Percentiles rank a stretch among this genome's conserved stretches.
Conservation (phyloP, 2,888 invertebrate species). For the Schizaphis graminum region DNA sequence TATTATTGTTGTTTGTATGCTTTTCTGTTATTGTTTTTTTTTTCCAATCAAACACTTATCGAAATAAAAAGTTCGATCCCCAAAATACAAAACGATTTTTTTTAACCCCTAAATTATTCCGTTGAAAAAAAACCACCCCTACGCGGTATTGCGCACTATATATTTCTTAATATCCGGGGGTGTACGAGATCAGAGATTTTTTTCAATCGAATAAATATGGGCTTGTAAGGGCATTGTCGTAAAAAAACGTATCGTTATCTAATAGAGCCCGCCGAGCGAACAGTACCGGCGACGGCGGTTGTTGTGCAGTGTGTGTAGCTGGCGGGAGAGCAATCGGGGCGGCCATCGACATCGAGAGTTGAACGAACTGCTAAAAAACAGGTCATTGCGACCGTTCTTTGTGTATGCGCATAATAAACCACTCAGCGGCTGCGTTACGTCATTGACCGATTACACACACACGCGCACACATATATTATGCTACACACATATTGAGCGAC, state of each 20-base stretch:
- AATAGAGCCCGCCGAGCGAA: constrained; percentile 31
- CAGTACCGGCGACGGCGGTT: constrained; percentile 36
- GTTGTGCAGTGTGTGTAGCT: background rate
- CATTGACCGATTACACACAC: constrained; percentile 60
- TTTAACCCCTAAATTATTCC: background rate
- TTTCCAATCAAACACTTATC: background rate
- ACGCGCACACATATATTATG: background rate
- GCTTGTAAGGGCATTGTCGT: background rate
- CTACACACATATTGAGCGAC: background rate
- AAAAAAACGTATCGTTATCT: background rate
- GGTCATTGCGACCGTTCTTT: constrained; percentile 66
- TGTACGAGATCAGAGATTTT: background rate
- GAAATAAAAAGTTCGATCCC: background rate
- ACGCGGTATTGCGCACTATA: background rate
- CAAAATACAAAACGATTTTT: background rate
- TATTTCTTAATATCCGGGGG: background rate
- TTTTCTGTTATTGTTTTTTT: background rate
- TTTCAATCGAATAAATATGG: background rate
- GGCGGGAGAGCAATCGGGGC: constrained; percentile 63
- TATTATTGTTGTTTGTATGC: background rate
- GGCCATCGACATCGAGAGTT: constrained; percentile 64
- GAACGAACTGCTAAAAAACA: constrained; percentile 65
- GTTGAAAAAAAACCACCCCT: background rate
- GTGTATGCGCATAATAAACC: constrained; percentile 63
- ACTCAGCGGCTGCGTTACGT: constrained; percentile 52